Base-by-base conservation (phyloP, 2,113 vertebrate species). In the Chrysochloris asiatica region DNA sequence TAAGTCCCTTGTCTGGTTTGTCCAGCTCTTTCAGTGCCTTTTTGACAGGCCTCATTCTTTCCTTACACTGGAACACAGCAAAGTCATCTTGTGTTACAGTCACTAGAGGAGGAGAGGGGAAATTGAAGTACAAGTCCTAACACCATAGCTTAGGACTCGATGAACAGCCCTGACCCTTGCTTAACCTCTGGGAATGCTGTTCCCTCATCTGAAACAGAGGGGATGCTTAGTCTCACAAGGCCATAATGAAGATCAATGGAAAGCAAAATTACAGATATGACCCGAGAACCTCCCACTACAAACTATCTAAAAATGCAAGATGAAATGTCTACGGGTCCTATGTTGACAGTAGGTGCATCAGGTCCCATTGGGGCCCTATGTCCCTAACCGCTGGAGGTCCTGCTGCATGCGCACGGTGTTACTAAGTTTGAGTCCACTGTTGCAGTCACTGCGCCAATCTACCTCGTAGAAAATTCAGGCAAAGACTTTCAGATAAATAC, bases 21-120 rank as follows among this genome's bases (percentile, higher is more conserved):
- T 99, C 99, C 56, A 99, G 97, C 96, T 99, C 99, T 86, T 99
- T 99, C 95, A 99, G 97, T 33, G 99, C 99, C 98, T 99, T 99
- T 78, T 99, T 99, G 88, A 99, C 99, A 0, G 99, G 99, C 94
- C 99, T 98, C 99, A 99, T 99, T 85, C 99, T 98, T 97, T 99
- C 99, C 96, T 99, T 99, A 96, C 99, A 99, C 99, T 99, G 89
- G 30, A 95, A 95, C 45, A 91, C 90, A 88, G 26, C 81, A 94
- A 95, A 0, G 9, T 3, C n/a, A n/a, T 22, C 54, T 22, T 56
- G 54, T 56, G 54, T 16, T 56, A 56, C 54, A 21, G 54, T 19
- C 19, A 2, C 54, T 8, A n/a, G 3, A 14, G 19, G 30, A 61
- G 8, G 21, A 36, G 63, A 1, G 16, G 26, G 45, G 21, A 80